Base-by-base conservation (phyloP, 2,113 vertebrate species). In the Fregata magnificens region DNA sequence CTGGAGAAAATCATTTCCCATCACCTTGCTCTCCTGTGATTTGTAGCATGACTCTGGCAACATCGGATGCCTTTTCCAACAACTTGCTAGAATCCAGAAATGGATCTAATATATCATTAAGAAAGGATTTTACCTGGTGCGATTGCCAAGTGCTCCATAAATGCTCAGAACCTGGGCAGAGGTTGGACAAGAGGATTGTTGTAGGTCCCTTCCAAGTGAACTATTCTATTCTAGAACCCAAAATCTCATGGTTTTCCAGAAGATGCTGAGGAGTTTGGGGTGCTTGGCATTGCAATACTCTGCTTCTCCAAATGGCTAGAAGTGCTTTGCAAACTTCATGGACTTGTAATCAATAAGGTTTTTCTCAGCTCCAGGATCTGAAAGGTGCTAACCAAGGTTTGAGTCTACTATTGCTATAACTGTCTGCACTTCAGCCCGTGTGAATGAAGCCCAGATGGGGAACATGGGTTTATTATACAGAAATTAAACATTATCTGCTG, bases 401-500 rank as follows among this genome's bases (percentile, higher is more conserved):
- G n/a, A 79, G 34, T 20, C 36, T 45, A 2, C 16, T 34, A 1
- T 38, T 38, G 28, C 47, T 70, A 2, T 5, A 25, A 59, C 49
- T 44, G 22, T 34, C 76, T 65, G 55, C 32, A 24, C 52, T 82
- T 72, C 56, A 88, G 15, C 45, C 71, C 18, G 0, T n/a, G n/a
- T 59, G 65, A 79, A 67, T 0, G 0, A 59, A 95, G 66, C 62
- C 66, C 71, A 76, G 29, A 58, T 55, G n/a, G 32, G 62, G 62
- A 90, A 72, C n/a, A 5, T 12, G 62, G 22, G 14, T 18, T 85
- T 90, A 56, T 80, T 65, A 53, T 1, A 20, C 21, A 82, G 61
- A 92, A 92, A 93, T 94, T 78, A 92, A 93, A 67, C 50, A 83
- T 78, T 34, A 67, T 90, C 62, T 92, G 42, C 82, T 89, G 86